These are phyloP conservation scores for Wasmannia auropunctata DNA, from an alignment of 1,140 invertebrate species.

Conservation along the genomic window DNA sequence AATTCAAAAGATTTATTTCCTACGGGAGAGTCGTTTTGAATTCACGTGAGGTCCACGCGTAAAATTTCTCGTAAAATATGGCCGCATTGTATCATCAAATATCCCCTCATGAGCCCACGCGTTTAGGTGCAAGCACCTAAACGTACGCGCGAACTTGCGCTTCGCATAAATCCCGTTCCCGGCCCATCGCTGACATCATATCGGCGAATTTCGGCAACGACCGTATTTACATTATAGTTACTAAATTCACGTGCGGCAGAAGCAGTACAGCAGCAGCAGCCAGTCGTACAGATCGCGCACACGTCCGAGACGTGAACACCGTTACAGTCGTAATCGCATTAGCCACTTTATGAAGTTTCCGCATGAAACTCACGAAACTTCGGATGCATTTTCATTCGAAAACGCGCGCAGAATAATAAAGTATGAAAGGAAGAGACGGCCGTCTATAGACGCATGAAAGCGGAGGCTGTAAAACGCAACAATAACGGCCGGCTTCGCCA, in stretches of 20 bases:
- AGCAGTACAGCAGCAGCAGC: not conserved
- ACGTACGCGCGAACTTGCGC: not conserved
- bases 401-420: not conserved
- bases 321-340: constrained; percentile 16
- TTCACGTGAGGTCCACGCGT: not conserved
- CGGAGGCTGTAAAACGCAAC: not conserved
- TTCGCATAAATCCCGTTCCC: not conserved
- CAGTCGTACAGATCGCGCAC: not conserved
- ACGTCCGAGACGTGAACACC: not conserved
- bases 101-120: not conserved
- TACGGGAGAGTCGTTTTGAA: not conserved
- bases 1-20: not conserved
- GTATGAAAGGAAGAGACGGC: not conserved
- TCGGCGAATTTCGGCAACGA: not conserved
- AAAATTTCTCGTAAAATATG: not conserved
- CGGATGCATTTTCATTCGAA: not conserved
- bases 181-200: not conserved
- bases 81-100: not conserved
- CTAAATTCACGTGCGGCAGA: constrained; percentile 6
- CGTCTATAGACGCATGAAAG: not conserved
- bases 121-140: not conserved
- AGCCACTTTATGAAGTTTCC: constrained; percentile 24
- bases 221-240: constrained; percentile 37
- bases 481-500: not conserved
- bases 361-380: constrained; percentile 9